phyloP scores from a whole-genome alignment of 2,113 vertebrate species.

The Leptosomus discolor region DNA sequence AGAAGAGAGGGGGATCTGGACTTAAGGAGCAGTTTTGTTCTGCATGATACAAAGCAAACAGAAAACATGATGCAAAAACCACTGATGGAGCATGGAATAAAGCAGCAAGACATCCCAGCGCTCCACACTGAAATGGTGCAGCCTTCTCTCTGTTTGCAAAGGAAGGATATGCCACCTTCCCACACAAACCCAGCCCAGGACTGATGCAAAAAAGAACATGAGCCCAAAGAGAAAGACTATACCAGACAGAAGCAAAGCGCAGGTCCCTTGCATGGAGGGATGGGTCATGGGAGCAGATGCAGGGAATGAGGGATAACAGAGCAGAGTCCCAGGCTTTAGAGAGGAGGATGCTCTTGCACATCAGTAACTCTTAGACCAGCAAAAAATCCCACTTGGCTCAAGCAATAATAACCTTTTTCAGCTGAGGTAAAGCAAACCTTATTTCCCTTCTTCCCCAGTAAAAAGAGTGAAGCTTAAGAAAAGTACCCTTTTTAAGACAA shows the following conservation, averaged over 20 bases:
- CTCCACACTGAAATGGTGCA: not conserved
- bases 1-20: not conserved
- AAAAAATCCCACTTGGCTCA: not conserved
- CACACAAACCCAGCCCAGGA: not conserved
- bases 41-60: not conserved
- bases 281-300: not conserved
- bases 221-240: not conserved
- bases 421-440: not conserved
- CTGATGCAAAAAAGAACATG: not conserved
- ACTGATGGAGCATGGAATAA: not conserved
- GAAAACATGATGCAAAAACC: not conserved
- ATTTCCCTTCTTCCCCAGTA: not conserved
- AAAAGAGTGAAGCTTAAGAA: not conserved
- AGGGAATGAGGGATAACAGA: not conserved
- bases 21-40: not conserved
- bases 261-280: not conserved
- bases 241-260: not conserved
- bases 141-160: not conserved
- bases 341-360: not conserved
- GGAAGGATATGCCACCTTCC: not conserved
- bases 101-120: not conserved
- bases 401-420: not conserved
- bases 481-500: slow-evolving; percentile 17
- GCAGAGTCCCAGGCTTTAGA: not conserved
- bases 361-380: not conserved